Evolutionary conservation across 2,888 invertebrate species (phyloP), one percentile per base, ranked within the genome.

Genomic region (Rhagium mordax): DNA sequence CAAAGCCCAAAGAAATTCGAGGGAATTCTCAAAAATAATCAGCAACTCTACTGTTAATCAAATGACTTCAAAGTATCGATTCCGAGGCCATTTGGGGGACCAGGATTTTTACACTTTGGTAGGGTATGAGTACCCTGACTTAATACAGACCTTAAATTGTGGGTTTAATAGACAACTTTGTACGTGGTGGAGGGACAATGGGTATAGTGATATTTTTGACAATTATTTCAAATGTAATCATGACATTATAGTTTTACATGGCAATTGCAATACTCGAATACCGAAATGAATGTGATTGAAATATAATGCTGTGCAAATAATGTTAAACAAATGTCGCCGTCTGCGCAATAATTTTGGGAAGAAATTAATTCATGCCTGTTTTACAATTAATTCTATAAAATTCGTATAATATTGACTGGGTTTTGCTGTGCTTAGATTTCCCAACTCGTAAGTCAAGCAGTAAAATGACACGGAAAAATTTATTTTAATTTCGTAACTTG

Each of bases 81-180:
- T 93, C 83, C 76, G 91, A 85, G 94, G 94, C 2, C 94, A 95
- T 85, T 89, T 96, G 27, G 95, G 95, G 0, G 95, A 96, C 87
- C 95, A 96, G 86, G 95, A 95, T 87, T 94, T 94, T 86, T 95
- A 93, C 84, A 94, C 94, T 0, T 86, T 95, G 33, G 82, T 95
- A 15, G 93, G 92, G 8, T 90, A 91, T 78, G 94, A 95, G 81
- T 89, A 92, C 81, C 93, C 93, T 6, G 90, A 93, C 76, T 86
- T 95, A 57, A 93, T 96, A 81, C 92, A 93, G 85, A 90, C 91
- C 13, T 86, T 96, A 53, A 92, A 94, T 73, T 96, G 96, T 84
- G 90, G 91, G 3, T 95, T 95, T 92, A 96, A 96, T 86, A 89
- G 94, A 62, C 95, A 96, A 85, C 86, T 96, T 70, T 96, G 95